A percentile compares a stretch with the other conserved stretches of the same genome.
phyloP scores from a whole-genome alignment of 35 echinoderm and acorn worm genomes.

The Amphiura filiformis region DNA sequence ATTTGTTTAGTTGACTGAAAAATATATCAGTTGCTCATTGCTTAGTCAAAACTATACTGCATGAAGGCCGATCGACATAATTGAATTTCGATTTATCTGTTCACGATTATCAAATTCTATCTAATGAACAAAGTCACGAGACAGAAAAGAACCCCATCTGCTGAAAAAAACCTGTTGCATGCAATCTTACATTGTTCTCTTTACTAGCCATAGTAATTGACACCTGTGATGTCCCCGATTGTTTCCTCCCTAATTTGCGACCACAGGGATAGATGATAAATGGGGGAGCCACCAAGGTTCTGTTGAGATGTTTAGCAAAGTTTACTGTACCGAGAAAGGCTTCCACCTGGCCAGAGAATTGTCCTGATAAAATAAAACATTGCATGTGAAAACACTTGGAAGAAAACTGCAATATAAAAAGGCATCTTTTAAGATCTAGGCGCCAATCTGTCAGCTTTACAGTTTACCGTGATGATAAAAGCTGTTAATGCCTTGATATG shows the following conservation, averaged over 20 bases:
- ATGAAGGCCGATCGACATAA: too few relatives aligned
- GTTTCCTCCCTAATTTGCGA: slow-evolving; percentile 60
- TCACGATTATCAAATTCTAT: too few relatives aligned
- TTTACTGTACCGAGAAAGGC: slow-evolving; percentile 78
- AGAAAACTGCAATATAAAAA: neutral
- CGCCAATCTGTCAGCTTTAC: neutral
- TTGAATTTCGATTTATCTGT: too few relatives aligned
- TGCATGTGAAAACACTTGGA: slow-evolving; percentile 20
- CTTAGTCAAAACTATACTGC: too few relatives aligned
- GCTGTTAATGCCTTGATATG: too few relatives aligned
- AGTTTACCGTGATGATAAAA: neutral
- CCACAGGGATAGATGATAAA: slow-evolving; percentile 97
- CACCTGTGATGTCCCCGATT: slow-evolving; percentile 10
- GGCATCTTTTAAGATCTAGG: neutral
- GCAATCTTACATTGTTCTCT: neutral
- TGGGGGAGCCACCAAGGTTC: slow-evolving; percentile 75
- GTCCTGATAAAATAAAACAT: slow-evolving; percentile 76
- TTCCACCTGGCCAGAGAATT: slow-evolving; percentile 85
- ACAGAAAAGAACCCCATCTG: too few relatives aligned
- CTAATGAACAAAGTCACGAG: too few relatives aligned
- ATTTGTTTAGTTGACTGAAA: too few relatives aligned
- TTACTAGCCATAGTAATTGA: neutral
- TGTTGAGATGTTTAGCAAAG: slow-evolving; percentile 79
- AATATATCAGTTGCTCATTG: too few relatives aligned
- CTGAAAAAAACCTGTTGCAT: too few relatives aligned